Evolutionary conservation across 23 tunicate genomes (phyloP), one percentile per base, ranked within the genome.

Genomic region (Trididemnum clinides): DNA sequence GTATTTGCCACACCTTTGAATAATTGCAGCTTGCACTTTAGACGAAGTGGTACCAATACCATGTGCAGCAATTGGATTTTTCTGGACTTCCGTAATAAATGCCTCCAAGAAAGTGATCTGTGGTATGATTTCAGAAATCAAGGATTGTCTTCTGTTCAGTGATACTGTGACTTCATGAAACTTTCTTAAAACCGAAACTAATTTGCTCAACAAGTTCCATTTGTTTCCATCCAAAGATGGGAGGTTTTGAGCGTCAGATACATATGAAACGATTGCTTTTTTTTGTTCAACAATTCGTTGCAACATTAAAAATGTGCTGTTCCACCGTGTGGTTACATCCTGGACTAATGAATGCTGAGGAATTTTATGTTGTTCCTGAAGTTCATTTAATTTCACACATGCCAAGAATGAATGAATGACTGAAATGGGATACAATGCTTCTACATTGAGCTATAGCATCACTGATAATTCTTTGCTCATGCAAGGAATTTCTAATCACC

Each of bases 321-420:
- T 89, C 88, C 94, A 89, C 39, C 94, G 63, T 18, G 94, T 89
- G 18, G 73, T 10, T 0, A 84, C 72, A 77, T 89, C 94, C 64
- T 83, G 88, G 2, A 84, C 44, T 0, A 75, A 69, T 33, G 37
- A 44, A 31, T 84, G 88, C 25, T 74, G 20, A 0, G 83, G 78
- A 2, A 83, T 15, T 4, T 33, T 35, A 23, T 50, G 71, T 22
- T 84, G 79, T 0, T 5, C 10, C 36, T 84, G 88, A 12, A 75
- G 20, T 64, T 64, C 87, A 31, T 51, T 54, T 19, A 74, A 34
- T 23, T 39, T 64, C 0, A 33, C 38, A 18, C 10, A 70, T 73
- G 80, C 57, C 25, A 38, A 29, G 29, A 76, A 21, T 38, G 82
- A 64, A n/a, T n/a, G n/a, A 79, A 23, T 82, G 87, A 44, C 82